A percentile compares a stretch with the other conserved stretches of the same genome.
phyloP scores from a whole-genome alignment of 2,888 invertebrate species.

The Nephrotoma flavescens region DNA sequence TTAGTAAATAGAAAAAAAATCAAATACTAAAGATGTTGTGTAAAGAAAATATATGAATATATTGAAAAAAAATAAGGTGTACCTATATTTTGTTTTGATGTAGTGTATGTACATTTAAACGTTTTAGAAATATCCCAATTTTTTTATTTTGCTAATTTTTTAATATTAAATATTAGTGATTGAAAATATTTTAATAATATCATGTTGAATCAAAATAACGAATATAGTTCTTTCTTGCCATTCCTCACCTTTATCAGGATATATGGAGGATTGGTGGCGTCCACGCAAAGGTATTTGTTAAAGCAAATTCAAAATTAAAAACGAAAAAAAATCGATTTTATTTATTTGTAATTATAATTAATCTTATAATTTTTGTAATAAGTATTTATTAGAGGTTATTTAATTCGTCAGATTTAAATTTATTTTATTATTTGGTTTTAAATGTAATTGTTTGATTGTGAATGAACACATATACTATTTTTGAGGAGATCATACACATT shows the following conservation, averaged over 20 bases:
- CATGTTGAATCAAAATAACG: constrained; percentile 33
- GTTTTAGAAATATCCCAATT: not conserved
- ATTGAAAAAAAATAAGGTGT: too few species aligned
- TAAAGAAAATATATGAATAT: constrained; percentile 9
- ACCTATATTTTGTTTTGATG: too few species aligned
- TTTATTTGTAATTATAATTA: not conserved
- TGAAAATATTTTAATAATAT: not conserved
- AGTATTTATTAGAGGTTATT: not conserved
- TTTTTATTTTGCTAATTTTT: not conserved
- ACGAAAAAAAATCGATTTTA: not conserved
- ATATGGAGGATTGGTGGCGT: constrained; percentile 97
- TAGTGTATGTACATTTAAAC: too few species aligned
- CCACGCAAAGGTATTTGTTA: constrained; percentile 74
- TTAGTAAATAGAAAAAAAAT: too few species aligned
- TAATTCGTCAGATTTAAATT: not conserved
- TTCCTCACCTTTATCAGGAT: constrained; percentile 90
- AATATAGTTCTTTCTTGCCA: constrained; percentile 47
- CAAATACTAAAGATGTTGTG: constrained; percentile 14
- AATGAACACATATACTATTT: not conserved
- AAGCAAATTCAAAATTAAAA: not conserved
- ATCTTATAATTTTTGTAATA: too few species aligned
- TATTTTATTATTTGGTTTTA: not conserved
- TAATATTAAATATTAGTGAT: not conserved
- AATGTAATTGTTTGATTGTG: not conserved
- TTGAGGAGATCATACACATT: not conserved